Evolutionary conservation across 1,140 invertebrate species (phyloP), one percentile per base, ranked within the genome.

Genomic region (Camponotus floridanus): DNA sequence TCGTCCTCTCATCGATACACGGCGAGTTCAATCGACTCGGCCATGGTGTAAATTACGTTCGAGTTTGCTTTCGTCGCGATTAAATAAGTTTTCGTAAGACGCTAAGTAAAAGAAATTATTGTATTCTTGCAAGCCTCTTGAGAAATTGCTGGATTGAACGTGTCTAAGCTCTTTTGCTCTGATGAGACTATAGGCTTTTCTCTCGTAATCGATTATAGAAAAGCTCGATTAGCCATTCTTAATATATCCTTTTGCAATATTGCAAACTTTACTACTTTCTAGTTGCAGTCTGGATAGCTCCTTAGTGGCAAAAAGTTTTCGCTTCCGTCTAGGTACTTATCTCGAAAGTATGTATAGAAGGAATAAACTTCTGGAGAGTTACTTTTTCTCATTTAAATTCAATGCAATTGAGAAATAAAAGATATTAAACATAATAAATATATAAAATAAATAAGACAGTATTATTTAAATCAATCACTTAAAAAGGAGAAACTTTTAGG

Each of bases 221-320:
- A 39, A 61, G 59, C 91, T 89, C 91, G 90, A 92, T 92, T 92
- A 92, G 87, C 90, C 70, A 91, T 91, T 90, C 92, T 92, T 91
- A 91, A 92, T 92, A 92, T 79, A 87, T 92, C 86, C 83, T 87
- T 85, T 76, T 71, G 74, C 88, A 88, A 91, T 76, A 91, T 90
- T 15, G 42, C 26, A 21, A 59, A 48, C 62, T 78, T 79, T 62
- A 21, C 11, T 13, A 45, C 61, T 21, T 64, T 78, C 61, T 45
- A 13, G 45, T 84, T 59, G 48, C 21, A 80, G 48, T 57, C 36
- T 57, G 45, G 57, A 84, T 85, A 64, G 11, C 64, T 48, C 9
- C 48, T 76, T 85, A 73, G 42, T 31, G 55, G 62, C 48, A 57
- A 70, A 68, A 68, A 80, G 78, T 71, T 80, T 71, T 71, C 78